phyloP scores from a whole-genome alignment of 1,140 invertebrate genomes.

The Drosophila saltans region DNA sequence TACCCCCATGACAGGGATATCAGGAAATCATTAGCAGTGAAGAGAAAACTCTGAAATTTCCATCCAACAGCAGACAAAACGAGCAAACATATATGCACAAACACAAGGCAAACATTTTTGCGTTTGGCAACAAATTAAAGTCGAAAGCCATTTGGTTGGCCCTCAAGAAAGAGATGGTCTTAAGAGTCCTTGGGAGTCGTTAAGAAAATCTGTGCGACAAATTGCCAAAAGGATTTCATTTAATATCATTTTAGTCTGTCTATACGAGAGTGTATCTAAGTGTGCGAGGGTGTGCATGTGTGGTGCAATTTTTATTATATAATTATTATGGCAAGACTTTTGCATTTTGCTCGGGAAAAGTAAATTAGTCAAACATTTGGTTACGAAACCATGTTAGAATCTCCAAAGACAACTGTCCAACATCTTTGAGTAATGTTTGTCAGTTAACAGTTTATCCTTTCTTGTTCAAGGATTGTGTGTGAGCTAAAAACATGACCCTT shows the following conservation, averaged over 20 bases:
- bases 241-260: slow-evolving; percentile 30
- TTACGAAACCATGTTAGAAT: neutral
- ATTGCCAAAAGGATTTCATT: slow-evolving; percentile 54
- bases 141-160: slow-evolving; percentile 48
- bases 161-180: neutral
- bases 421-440: too few species aligned
- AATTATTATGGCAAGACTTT: slow-evolving; percentile 30
- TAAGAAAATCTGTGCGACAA: slow-evolving; percentile 74
- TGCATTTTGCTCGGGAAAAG: neutral
- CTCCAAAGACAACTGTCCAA: too few species aligned
- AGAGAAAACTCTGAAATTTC: slow-evolving; percentile 25
- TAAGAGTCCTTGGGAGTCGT: slow-evolving; percentile 59
- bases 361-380: neutral
- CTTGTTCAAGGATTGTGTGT: too few species aligned
- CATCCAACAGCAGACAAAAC: neutral
- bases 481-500: too few species aligned
- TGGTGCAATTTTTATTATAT: slow-evolving; percentile 32
- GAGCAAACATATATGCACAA: slow-evolving; percentile 66
- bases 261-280: neutral
- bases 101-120: slow-evolving; percentile 38
- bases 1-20: slow-evolving; percentile 35
- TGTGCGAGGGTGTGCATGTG: neutral
- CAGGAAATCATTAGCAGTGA: slow-evolving; percentile 76
- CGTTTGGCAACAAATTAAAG: slow-evolving; percentile 68
- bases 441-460: too few species aligned